Conservation (phyloP, 2,888 invertebrate genomes). For the Drosophila subquinaria region DNA sequence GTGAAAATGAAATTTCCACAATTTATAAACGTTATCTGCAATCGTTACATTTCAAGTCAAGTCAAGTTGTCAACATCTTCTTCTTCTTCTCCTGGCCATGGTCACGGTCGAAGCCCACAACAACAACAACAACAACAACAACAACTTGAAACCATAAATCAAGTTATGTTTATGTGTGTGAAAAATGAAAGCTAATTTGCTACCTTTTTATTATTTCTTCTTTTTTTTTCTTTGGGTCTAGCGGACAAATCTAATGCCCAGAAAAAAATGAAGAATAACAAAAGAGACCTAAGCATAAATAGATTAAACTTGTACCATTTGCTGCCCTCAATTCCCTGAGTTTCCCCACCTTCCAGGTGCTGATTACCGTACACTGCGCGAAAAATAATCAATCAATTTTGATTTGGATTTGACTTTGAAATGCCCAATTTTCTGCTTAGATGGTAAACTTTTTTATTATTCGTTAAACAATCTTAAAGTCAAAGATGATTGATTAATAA, state of each 20-base stretch:
- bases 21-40: constrained; percentile 77
- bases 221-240: constrained; percentile 38
- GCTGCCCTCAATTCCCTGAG: neutral
- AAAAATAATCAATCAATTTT: constrained; percentile 1
- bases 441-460: neutral
- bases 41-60: constrained; percentile 55
- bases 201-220: constrained; percentile 61
- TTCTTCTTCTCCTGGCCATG: constrained; percentile 26
- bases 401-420: neutral
- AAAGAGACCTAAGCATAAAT: constrained; percentile 56
- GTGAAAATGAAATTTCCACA: constrained; percentile 77
- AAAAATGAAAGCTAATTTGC: constrained; percentile 81
- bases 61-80: constrained; percentile 70
- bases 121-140: neutral
- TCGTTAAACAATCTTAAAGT: neutral
- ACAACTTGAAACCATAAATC: constrained; percentile 65
- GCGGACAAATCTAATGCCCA: constrained; percentile 21
- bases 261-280: constrained; percentile 35
- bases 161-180: constrained; percentile 77
- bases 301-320: constrained; percentile 48
- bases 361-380: constrained; percentile 45
- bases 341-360: constrained; percentile 1
- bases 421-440: neutral
- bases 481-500: neutral
- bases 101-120: constrained; percentile 26